Evolutionary conservation across 2,797 vertebrate species (phyloP), one percentile per base, ranked within the genome.

Genomic region (Cyclopterus lumpus): DNA sequence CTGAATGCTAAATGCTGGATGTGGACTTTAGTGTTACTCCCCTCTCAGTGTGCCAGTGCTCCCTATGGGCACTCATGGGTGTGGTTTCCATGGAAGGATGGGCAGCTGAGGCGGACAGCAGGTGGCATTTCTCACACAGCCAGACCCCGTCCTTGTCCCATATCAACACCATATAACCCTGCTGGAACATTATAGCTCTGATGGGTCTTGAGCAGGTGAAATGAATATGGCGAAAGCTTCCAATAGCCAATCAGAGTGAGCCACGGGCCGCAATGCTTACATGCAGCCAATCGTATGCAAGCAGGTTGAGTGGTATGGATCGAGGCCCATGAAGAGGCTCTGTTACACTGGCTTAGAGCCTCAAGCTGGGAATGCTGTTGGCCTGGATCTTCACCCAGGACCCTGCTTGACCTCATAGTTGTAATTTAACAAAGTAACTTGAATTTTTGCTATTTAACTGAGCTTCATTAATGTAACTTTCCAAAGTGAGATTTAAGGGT

Each of bases 191-290:
- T 60, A 80, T 75, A 84, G 77, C 74, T 34, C 73, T 82, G 91
- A 92, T 85, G 90, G 80, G 59, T 86, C 80, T 77, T 53, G 83
- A 90, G 91, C 92, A 91, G 90, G 89, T 92, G 91, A 90, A 87
- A 80, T 76, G 46, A 83, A 85, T 85, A 76, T 28, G 69, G 59
- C 9, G 61, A 64, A 86, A 82, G 68, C 65, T 32, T 30, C 51
- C 26, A 34, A 57, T 16, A 75, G 81, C 81, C 72, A 86, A 77
- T 85, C 75, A 28, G 62, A 70, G 62, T 0, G 28, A 74, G 61
- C 12, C 54, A 22, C 42, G 24, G 28, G 65, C 61, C 11, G 24
- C 48, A 49, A 76, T 54, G 59, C 71, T 51, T 26, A 9, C 34
- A 36, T 28, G 6, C 42, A 67, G 79, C 80, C 81, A 85, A 73